Conservation (phyloP, 2,113 vertebrate genomes). For the Hemiscyllium ocellatum region DNA sequence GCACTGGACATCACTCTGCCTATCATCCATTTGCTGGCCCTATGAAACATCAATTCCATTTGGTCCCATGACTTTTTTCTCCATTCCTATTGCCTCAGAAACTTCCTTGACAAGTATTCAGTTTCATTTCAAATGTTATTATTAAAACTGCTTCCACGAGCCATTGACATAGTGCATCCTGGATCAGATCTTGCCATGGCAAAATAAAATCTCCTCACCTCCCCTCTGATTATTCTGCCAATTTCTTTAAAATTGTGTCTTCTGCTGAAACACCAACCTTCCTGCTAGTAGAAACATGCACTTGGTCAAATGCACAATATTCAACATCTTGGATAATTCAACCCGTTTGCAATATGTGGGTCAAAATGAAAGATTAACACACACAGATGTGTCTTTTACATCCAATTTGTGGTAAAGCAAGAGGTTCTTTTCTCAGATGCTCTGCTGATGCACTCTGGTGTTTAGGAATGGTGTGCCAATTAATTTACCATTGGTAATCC, state of each 20-base stretch:
- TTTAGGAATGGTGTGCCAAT: not conserved
- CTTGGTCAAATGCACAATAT: not conserved
- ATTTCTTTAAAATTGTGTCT: not conserved
- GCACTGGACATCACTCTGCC: not conserved
- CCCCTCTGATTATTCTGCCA: not conserved
- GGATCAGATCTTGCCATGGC: not conserved
- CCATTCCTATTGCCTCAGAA: not conserved
- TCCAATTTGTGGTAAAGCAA: not conserved
- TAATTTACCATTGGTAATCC: not conserved
- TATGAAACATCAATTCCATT: not conserved
- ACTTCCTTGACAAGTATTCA: not conserved
- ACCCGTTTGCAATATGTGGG: not conserved
- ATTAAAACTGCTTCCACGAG: not conserved
- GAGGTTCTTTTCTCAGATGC: not conserved
- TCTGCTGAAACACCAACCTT: not conserved
- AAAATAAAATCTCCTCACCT: not conserved
- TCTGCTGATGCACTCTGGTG: not conserved
- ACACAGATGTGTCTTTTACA: not conserved
- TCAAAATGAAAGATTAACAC: not conserved
- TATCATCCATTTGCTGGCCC: not conserved
- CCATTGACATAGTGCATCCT: not conserved
- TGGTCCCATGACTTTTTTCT: not conserved
- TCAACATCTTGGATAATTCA: not conserved
- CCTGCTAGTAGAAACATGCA: not conserved
- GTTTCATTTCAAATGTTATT: not conserved